Evolutionary conservation across 2,113 vertebrate species (phyloP).

Genomic region (Nesogale talazaci): DNA sequence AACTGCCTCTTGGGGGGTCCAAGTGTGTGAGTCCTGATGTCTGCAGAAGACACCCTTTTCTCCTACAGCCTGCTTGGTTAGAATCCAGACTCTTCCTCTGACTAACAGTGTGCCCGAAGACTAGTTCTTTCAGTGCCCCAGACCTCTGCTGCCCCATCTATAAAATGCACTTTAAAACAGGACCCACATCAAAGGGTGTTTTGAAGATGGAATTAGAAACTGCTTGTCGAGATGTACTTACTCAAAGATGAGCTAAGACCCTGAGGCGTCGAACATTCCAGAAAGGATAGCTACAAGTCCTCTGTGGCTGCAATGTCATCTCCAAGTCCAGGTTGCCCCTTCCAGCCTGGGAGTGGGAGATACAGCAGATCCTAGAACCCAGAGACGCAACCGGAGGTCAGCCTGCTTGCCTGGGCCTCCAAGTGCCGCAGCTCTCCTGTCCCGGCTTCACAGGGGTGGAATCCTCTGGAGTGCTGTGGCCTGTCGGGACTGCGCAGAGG

Average conservation of each 20-base stretch:
- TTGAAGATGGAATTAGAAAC: slow-evolving; percentile 24
- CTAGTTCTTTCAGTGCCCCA: background rate
- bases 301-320: background rate
- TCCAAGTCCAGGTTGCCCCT: background rate
- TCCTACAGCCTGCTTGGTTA: background rate
- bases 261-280: background rate
- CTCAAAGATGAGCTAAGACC: background rate
- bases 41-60: too few species aligned
- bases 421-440: accelerated
- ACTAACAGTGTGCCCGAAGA: background rate
- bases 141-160: background rate
- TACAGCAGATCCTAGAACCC: background rate
- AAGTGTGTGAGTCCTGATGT: background rate
- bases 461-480: background rate
- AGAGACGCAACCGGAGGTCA: background rate
- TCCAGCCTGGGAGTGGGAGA: background rate
- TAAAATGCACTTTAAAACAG: background rate
- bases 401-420: too few species aligned
- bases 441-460: background rate
- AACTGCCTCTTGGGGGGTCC: background rate
- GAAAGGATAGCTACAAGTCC: background rate
- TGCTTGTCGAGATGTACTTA: background rate
- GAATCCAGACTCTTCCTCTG: background rate
- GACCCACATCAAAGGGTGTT: background rate
- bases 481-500: background rate